Base-by-base conservation (phyloP, 2,888 invertebrate species). In the Cyclophora albipunctata region DNA sequence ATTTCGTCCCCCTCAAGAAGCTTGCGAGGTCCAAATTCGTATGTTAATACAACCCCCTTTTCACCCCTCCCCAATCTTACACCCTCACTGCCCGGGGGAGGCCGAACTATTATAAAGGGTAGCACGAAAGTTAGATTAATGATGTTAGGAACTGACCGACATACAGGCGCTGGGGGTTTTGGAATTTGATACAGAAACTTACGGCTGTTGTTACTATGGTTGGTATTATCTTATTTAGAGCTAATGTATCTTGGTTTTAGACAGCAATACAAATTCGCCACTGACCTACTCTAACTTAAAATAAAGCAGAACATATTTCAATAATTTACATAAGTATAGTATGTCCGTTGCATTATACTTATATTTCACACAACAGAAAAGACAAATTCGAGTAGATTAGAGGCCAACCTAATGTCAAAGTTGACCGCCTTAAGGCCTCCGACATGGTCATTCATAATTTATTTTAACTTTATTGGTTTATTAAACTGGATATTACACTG, bases 101-200 rank as follows among this genome's bases (percentile, higher is more conserved):
- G 75, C 81, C 84, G 83, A 89, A 89, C 89, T 89, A 89, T 89
- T 87, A 86, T 87, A 87, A 87, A 87, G 88, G 88, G 87, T 86
- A 87, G 87, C 85, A 82, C 84, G 86, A 87, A 88, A 88, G 87
- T 87, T 88, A 89, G 89, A 89, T 89, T 89, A 88, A 89, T 89
- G 89, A 89, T 89, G 89, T 89, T 89, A 88, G 87, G 76, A 89
- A 81, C 86, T 85, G 87, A 84, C 85, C 84, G 83, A 71, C 48
- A 84, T 73, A 82, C 69, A 69, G 61, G 46, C 53, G 60, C 50
- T 56, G 59, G 66, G 3, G 47, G 50, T 37, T 51, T 45, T 68
- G 66, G 71, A 66, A 47, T 55, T 49, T 58, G 57, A 57, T 47
- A 45, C 47, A 34, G 34, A 34, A 48, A 20, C 1, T 20, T 20